phyloP scores from a whole-genome alignment of 2,113 vertebrate genomes.

The Otolemur garnettii region DNA sequence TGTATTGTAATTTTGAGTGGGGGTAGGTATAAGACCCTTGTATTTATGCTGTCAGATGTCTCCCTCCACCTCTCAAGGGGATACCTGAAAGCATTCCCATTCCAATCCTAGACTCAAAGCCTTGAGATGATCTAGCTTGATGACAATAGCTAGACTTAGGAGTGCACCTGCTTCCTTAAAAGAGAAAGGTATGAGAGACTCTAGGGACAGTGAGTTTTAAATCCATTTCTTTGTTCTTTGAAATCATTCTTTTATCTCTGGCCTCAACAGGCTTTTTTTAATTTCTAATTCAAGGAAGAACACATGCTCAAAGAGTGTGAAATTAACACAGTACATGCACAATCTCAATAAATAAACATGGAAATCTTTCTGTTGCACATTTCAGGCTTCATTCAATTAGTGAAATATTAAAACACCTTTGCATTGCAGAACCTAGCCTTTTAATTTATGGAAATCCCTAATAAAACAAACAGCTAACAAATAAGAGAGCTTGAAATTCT shows the following conservation, averaged over 20 bases:
- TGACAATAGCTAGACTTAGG: neutral
- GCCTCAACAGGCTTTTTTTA: neutral
- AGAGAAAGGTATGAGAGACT: constrained; percentile 43
- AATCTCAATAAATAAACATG: constrained; percentile 64
- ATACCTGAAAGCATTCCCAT: neutral
- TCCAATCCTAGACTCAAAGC: neutral
- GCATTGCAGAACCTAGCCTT: neutral
- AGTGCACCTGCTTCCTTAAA: constrained; percentile 12
- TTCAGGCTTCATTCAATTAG: constrained; percentile 46
- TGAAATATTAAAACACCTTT: constrained; percentile 33
- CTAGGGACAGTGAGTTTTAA: constrained; percentile 28
- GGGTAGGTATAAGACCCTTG: neutral
- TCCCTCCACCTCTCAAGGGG: neutral
- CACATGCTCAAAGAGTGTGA: constrained; percentile 71
- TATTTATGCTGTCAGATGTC: neutral
- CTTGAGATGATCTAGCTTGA: neutral
- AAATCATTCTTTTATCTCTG: constrained; percentile 65
- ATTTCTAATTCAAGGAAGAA: constrained; percentile 46
- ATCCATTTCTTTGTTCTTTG: constrained; percentile 62
- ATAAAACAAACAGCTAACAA: neutral
- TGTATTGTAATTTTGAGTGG: neutral
- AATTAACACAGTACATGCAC: constrained; percentile 57
- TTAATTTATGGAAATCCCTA: constrained; percentile 12
- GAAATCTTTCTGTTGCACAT: constrained; percentile 4
- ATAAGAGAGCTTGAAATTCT: neutral